Conservation (phyloP, 2,888 invertebrate species). For the Eubasilissa splendida region DNA sequence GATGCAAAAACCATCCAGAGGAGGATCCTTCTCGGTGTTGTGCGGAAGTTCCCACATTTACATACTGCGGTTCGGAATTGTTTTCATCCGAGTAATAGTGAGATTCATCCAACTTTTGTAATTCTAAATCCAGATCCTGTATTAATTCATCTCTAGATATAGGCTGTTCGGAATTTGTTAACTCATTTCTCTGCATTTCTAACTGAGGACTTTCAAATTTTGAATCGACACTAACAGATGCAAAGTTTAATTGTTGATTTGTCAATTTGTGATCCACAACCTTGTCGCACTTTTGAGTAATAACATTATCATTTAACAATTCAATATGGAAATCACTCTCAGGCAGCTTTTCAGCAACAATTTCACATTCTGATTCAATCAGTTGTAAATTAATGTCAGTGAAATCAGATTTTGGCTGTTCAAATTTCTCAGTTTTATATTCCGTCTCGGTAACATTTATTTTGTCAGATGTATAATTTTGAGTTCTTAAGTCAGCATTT, state of each 20-base stretch:
- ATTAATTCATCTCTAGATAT: constrained; percentile 34
- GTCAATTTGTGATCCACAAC: not conserved
- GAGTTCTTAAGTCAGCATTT: not conserved
- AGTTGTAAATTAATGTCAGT: not conserved
- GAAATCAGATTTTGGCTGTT: not conserved
- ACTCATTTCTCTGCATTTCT: not conserved
- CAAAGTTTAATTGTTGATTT: not conserved
- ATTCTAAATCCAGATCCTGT: constrained; percentile 42
- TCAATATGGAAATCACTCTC: not conserved
- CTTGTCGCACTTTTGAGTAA: not conserved
- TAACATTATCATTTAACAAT: not conserved
- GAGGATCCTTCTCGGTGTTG: constrained; percentile 47
- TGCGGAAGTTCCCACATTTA: constrained; percentile 30
- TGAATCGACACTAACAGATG: constrained; percentile 8
- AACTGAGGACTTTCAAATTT: not conserved
- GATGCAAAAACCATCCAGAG: constrained; percentile 68
- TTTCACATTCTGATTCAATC: constrained; percentile 1
- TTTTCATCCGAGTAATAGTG: constrained; percentile 41
- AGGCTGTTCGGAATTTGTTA: constrained; percentile 7
- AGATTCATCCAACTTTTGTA: constrained; percentile 44
- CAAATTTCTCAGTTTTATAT: not conserved
- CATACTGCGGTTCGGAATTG: constrained; percentile 42
- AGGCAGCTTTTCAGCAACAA: too few species aligned
- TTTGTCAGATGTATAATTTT: not conserved
- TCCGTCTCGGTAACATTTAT: not conserved